Evolutionary conservation across 2,113 vertebrate genomes (phyloP), one percentile per base, ranked within the genome.

Genomic region (Empidonax traillii): DNA sequence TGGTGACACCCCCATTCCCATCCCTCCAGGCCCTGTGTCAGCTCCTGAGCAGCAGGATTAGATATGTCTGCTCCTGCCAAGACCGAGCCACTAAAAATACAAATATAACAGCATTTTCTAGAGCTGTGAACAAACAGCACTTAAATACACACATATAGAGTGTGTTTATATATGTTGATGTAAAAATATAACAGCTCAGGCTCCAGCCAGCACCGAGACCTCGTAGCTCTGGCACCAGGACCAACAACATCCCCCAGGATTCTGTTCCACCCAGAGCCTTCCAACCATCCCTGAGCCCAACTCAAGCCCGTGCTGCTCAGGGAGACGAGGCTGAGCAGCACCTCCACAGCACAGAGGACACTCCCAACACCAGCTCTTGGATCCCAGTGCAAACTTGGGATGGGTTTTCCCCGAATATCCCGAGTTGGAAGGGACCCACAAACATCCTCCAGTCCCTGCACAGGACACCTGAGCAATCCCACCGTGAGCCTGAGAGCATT

Each of bases 301-400:
- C 11, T 22, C 6, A 51, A n/a, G 43, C 49, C 18, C 8, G 19
- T 2, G 1, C n/a, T 22, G 61, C 30, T 37, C 0, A 1, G 37
- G 51, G 47, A 46, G 35, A 21, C 0, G 33, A n/a, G 46, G 17
- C 68, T 6, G 3, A 5, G 58, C 65, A 61, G 69, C 69, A 20
- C 1, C 66, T 49, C 59, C 43, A 16, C 9, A 16, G 67, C 73
- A 51, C 14, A n/a, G 52, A 14, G 28, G 53, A 31, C 47, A 49
- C 43, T 86, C 27, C 52, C 39, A 75, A 43, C 3, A 69, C 27
- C 51, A 16, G 14, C 28, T 61, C 31, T 44, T 4, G 4, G 28
- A 59, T 8, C 28, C 59, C n/a, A 18, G 19, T 12, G 69, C 51
- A 22, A 66, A 46, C n/a, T 3, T 17, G 41, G 31, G 25, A 8